Base-by-base conservation (phyloP, 2,888 invertebrate species). In the Chorisops tibialis region DNA sequence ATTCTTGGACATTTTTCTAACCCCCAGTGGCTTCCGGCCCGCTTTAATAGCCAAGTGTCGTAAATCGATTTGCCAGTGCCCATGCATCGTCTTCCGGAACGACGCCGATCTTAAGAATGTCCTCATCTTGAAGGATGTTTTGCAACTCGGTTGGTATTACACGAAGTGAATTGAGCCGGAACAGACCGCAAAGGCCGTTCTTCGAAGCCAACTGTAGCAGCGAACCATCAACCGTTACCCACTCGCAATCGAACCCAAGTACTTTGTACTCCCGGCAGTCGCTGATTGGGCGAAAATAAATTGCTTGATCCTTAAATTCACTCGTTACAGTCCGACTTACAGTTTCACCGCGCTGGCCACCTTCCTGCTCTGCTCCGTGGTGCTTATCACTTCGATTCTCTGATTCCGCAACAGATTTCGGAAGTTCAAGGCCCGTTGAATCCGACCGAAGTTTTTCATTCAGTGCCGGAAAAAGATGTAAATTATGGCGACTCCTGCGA, bases 171-270 rank as follows among this genome's bases (percentile, higher is more conserved):
- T 79, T 82, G 2, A 91, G 75, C 52, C 90, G 82, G 68, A 91
- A 84, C 2, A 92, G 75, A 0, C 84, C 85, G 74, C 89, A 89
- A 60, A 84, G 79, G 0, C 90, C 90, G 70, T 85, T 82, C 64
- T 78, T 78, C 0, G 89, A 84, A 3, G 90, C 86, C 1, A 92
- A 75, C 75, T 92, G 92, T 2, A 92, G 72, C 4, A 91, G 72
- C 0, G 90, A 86, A 0, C 84, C 84, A n/a, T 81, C 80, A 1
- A 79, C 77, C 0, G 85, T 85, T 1, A 87, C 86, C 91, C 91
- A 91, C 76, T 91, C 91, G 74, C 91, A 91, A 72, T 91, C 91
- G 71, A 91, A 86, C 5, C 91, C 91, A 37, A 91, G 71, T 0
- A 87, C 84, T 70, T 74, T 75, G 45, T 81, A 76, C 9, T 71